Conservation (phyloP, 2,888 invertebrate species). For the Nymphalis c-album region DNA sequence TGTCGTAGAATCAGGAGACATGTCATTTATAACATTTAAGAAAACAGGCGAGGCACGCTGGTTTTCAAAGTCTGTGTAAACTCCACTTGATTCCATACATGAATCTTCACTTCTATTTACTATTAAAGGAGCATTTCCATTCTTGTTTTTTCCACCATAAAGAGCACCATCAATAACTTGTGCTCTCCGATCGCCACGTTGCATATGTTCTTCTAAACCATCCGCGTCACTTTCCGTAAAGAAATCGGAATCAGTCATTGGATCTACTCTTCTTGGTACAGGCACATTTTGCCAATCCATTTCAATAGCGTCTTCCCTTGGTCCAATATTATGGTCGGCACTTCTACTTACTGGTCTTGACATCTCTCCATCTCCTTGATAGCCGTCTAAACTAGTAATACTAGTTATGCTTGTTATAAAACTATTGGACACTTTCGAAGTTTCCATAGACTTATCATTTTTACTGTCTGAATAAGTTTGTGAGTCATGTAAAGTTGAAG, state of each 20-base stretch:
- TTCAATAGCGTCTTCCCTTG: conserved; percentile 76
- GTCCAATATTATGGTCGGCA: conserved; percentile 86
- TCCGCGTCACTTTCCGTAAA: conserved; percentile 95
- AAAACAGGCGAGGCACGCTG: conserved; percentile 76
- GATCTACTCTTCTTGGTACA: conserved; percentile 86
- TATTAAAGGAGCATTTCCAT: conserved; percentile 78
- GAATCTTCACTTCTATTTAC: conserved; percentile 85
- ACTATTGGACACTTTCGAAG: conserved; percentile 86
- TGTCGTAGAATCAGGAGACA: conserved; percentile 85
- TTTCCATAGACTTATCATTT: conserved; percentile 83
- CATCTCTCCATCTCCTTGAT: conserved; percentile 95
- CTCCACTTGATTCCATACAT: conserved; percentile 94
- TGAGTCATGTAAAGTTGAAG: conserved; percentile 77
- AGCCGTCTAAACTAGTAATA: conserved; percentile 95
- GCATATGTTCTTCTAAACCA: conserved; percentile 87
- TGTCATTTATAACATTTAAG: conserved; percentile 83
- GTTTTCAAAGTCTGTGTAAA: conserved; percentile 92
- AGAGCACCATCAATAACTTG: conserved; percentile 94
- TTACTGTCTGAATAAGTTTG: conserved; percentile 81
- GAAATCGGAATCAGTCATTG: conserved; percentile 95
- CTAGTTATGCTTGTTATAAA: conserved; percentile 94
- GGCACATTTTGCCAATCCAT: conserved; percentile 83
- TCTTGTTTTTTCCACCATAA: conserved; percentile 87
- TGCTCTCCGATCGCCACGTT: conserved; percentile 87
- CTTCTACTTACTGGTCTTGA: conserved; percentile 92